Evolutionary conservation across 2,888 invertebrate genomes (phyloP), one percentile per base, ranked within the genome.

Genomic region (Hyles lineata): DNA sequence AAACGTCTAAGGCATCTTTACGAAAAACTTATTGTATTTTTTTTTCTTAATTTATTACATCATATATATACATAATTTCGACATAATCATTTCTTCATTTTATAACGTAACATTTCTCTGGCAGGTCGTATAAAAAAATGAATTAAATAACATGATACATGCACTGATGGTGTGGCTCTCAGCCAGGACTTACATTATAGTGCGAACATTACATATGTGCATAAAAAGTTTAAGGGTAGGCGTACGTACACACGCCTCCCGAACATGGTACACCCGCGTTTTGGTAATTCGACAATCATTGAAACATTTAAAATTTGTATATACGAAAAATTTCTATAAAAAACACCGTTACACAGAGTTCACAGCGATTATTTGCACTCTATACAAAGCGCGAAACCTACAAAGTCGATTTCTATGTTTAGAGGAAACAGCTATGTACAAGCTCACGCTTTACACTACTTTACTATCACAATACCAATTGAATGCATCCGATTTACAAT

Each of bases 41-140:
- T 86, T 88, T 90, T 90, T 92, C 92, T 91, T 92, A 92, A 92
- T 93, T 92, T 92, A 93, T 92, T 92, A 93, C 90, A 92, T 91
- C 91, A 92, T 92, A 93, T 92, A 92, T 93, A 93, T 93, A 94
- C 92, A 94, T 92, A 93, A 93, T 92, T 92, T 93, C 88, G 91
- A 92, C 92, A 90, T 92, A 91, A 89, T 90, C 23, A 86, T 91
- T 90, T 89, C 89, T 43, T 73, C 74, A 76, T 88, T 88, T 89
- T 88, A 87, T 88, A 90, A 91, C 87, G 89, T 90, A 91, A 92
- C 90, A 92, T 90, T 86, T 90, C 80, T 90, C 90, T 88, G 92
- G 88, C 88, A 90, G 89, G 89, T 90, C 88, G 85, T 86, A 86
- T 88, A 85, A 85, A 88, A 85, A 89, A 88, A 82, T 81, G 88